Conservation (phyloP, 2,797 vertebrate species). For the Brachyalestes nurse region DNA sequence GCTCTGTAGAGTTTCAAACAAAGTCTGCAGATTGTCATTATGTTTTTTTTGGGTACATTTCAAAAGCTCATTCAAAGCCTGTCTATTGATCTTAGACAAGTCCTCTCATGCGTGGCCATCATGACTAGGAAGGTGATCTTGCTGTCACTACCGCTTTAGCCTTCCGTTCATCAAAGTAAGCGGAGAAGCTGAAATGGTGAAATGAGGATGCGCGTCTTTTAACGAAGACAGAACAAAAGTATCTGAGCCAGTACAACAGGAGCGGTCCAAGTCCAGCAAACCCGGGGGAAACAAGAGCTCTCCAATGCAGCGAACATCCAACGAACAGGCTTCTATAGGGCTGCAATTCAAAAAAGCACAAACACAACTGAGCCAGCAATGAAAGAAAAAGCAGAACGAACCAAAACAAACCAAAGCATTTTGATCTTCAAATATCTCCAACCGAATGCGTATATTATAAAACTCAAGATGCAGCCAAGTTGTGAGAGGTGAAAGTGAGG, state of each 20-base stretch:
- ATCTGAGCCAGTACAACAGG: slow-evolving; percentile 27
- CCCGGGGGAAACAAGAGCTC: slow-evolving; percentile 41
- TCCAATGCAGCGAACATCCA: slow-evolving; percentile 43
- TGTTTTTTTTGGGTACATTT: background rate
- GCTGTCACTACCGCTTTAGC: slow-evolving; percentile 36
- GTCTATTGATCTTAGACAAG: slow-evolving; percentile 31
- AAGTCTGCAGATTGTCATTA: slow-evolving; percentile 2
- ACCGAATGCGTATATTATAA: background rate
- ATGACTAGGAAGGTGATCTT: slow-evolving; percentile 35
- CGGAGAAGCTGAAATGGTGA: slow-evolving; percentile 21
- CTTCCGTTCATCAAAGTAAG: slow-evolving; percentile 49
- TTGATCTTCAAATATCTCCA: background rate
- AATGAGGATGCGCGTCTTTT: slow-evolving; percentile 33
- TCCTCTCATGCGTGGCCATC: slow-evolving; percentile 26
- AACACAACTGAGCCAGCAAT: slow-evolving; percentile 40
- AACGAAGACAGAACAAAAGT: slow-evolving; percentile 36
- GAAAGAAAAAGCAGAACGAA: slow-evolving; percentile 41
- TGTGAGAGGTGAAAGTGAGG: background rate
- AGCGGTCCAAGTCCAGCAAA: slow-evolving; percentile 32
- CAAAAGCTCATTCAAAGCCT: slow-evolving; percentile 38
- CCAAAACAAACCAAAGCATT: slow-evolving; percentile 15
- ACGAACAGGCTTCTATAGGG: slow-evolving; percentile 51
- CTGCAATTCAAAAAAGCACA: slow-evolving; percentile 42
- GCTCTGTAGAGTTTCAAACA: background rate
- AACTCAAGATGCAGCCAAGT: background rate